These are phyloP conservation scores for Petaurus breviceps DNA, from an alignment of 2,113 vertebrate genomes.

Conservation along the genomic window DNA sequence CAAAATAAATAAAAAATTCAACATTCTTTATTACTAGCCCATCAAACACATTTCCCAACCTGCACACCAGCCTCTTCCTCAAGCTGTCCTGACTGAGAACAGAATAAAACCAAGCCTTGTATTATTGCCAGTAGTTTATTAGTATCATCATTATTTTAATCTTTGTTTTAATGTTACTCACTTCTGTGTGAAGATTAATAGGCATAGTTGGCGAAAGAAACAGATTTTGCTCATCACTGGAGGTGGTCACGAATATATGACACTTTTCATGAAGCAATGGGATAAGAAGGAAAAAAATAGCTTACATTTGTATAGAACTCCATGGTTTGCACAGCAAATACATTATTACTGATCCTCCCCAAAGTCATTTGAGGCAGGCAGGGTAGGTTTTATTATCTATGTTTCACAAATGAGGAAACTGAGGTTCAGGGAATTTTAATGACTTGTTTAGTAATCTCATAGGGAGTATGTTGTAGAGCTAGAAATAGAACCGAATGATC, in stretches of 20 bases:
- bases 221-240: not conserved
- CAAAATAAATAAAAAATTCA: constrained; percentile 5
- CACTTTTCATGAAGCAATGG: not conserved
- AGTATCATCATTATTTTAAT: not conserved
- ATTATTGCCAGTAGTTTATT: not conserved
- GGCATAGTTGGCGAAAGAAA: not conserved
- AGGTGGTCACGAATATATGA: not conserved
- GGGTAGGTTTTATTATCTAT: not conserved
- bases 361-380: not conserved
- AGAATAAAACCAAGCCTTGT: not conserved
- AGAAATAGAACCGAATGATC: not conserved
- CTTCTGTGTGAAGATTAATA: not conserved
- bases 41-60: constrained; percentile 8
- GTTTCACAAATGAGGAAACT: not conserved
- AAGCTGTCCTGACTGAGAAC: not conserved
- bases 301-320: not conserved
- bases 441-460: not conserved
- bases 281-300: not conserved
- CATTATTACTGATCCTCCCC: not conserved
- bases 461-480: not conserved
- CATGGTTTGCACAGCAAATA: not conserved
- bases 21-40: not conserved
- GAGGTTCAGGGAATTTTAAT: not conserved
- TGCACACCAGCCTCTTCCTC: not conserved
- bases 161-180: not conserved